Evolutionary conservation across 2,113 vertebrate species (phyloP).

Genomic region (Erythrolamprus reginae): DNA sequence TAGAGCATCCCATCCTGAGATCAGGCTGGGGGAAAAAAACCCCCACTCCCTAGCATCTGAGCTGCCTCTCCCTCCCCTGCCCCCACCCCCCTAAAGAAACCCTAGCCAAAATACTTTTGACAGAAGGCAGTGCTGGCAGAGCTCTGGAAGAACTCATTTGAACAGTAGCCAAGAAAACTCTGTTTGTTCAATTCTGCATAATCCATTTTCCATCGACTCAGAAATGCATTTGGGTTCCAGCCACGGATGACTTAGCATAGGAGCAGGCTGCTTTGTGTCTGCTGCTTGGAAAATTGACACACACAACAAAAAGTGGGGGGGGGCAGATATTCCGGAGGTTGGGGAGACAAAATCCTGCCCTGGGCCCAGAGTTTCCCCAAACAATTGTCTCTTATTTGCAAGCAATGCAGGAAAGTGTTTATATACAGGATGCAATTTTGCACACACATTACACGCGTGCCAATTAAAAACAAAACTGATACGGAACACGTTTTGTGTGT

Average conservation of each 20-base stretch:
- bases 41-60: neutral
- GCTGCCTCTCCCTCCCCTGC: neutral
- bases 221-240: slow-evolving; percentile 52
- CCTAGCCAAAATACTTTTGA: neutral
- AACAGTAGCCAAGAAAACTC: slow-evolving; percentile 36
- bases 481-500: neutral
- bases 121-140: slow-evolving; percentile 22
- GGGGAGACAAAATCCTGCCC: neutral
- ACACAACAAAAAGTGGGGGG: fast-evolving
- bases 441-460: no score
- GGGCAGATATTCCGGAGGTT: neutral
- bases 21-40: neutral
- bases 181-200: slow-evolving; percentile 48
- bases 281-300: neutral
- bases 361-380: neutral
- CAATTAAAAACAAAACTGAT: neutral
- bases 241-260: slow-evolving; percentile 48
- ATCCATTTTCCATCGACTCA: slow-evolving; percentile 57
- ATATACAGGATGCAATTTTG: neutral
- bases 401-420: neutral
- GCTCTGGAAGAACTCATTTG: slow-evolving; percentile 22
- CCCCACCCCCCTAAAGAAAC: neutral
- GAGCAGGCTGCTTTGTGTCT: slow-evolving; percentile 17
- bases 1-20: neutral
- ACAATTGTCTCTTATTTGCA: neutral